Evolutionary conservation across 2,113 vertebrate genomes (phyloP).

Genomic region (Antennarius striatus): DNA sequence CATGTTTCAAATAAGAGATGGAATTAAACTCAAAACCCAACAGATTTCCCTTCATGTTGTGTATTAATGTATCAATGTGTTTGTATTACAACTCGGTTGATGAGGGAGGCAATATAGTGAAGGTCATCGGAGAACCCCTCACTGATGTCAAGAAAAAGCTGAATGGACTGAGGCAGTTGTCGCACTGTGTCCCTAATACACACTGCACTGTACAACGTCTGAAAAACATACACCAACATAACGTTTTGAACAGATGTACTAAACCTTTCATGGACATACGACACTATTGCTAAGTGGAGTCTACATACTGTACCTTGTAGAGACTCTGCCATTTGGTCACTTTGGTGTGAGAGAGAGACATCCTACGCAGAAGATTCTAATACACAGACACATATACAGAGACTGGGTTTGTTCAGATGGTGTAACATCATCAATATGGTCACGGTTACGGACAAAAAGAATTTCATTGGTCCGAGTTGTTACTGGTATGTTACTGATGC

Average conservation of each 20-base stretch:
- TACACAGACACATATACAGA: constrained; percentile 28
- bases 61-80: not conserved
- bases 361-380: constrained; percentile 88
- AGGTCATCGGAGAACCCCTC: constrained; percentile 89
- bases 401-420: not conserved
- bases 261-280: not conserved
- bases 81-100: constrained; percentile 86
- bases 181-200: constrained; percentile 90
- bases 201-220: constrained; percentile 87
- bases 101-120: constrained; percentile 85
- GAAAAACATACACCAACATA: constrained; percentile 26
- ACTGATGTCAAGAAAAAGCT: constrained; percentile 89
- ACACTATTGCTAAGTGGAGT: not conserved
- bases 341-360: constrained; percentile 91
- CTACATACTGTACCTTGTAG: constrained; percentile 80
- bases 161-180: constrained; percentile 84
- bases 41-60: too few species aligned
- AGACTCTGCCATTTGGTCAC: constrained; percentile 92
- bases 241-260: not conserved
- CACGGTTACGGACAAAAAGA: constrained; percentile 2
- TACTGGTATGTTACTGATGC: constrained; percentile 92
- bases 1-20: constrained; percentile 15
- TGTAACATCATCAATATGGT: constrained; percentile 1
- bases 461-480: constrained; percentile 2
- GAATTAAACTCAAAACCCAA: not conserved